These are phyloP conservation scores for Tanypteryx hageni DNA, from an alignment of 2,888 invertebrate genomes.

Conservation along the genomic window DNA sequence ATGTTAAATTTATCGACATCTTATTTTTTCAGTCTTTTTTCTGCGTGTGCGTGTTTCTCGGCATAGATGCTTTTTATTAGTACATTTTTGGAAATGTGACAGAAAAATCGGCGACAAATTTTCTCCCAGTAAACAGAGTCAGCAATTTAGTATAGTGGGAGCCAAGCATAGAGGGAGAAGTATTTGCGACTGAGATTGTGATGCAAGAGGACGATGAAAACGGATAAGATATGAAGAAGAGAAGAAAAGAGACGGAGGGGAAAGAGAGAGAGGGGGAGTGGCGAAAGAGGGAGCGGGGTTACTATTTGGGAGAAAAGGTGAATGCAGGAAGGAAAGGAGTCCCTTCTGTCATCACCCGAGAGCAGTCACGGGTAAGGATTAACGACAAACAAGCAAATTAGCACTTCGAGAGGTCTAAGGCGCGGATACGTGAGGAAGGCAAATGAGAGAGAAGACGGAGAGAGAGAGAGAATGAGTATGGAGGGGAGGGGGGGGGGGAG, in stretches of 20 bases:
- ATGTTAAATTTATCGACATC: too few species aligned
- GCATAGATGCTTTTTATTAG: too few species aligned
- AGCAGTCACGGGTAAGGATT: constrained; percentile 52
- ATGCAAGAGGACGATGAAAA: background rate
- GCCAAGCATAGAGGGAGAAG: too few species aligned
- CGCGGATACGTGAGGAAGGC: background rate
- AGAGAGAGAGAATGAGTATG: background rate
- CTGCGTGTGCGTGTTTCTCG: too few species aligned
- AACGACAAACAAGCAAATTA: constrained; percentile 63
- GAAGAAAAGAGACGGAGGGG: constrained; percentile 10
- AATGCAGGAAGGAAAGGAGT: background rate
- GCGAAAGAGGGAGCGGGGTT: background rate
- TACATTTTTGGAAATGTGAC: too few species aligned
- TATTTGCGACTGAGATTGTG: too few species aligned
- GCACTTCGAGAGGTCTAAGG: constrained; percentile 39
- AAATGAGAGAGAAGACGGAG: background rate
- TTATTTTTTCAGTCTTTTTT: too few species aligned
- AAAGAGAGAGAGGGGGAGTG: background rate
- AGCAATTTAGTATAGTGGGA: too few species aligned
- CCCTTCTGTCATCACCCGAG: constrained; percentile 37
- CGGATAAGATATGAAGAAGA: constrained; percentile 21
- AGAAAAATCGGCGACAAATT: too few species aligned
- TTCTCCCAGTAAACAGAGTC: too few species aligned
- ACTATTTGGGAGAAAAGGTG: constrained; percentile 32
- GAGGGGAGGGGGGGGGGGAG: background rate